phyloP scores from a whole-genome alignment of 2,113 vertebrate genomes.

The Sylvia atricapilla region DNA sequence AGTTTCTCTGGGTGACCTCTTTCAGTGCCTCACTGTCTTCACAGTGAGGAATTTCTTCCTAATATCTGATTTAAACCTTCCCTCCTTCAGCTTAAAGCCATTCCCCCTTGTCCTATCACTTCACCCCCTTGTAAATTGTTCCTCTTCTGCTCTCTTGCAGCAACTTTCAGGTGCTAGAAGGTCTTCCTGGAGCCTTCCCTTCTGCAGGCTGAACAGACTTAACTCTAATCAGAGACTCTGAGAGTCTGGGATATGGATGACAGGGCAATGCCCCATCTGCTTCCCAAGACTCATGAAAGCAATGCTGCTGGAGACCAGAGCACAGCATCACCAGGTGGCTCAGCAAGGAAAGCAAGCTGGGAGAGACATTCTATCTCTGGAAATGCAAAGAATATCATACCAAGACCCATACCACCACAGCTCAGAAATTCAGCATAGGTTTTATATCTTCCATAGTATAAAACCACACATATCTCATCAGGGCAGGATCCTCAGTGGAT shows the following conservation, averaged over 20 bases:
- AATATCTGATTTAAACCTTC: background rate
- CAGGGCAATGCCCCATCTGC: background rate
- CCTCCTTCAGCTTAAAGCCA: background rate
- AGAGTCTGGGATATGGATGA: background rate
- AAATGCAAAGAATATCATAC: background rate
- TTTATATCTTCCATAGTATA: background rate
- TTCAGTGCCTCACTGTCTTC: background rate
- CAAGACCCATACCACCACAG: background rate
- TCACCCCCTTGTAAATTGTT: background rate
- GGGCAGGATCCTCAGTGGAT: background rate
- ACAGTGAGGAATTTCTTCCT: background rate
- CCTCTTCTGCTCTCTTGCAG: background rate
- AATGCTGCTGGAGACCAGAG: background rate
- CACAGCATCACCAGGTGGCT: background rate
- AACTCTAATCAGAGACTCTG: background rate
- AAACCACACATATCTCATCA: background rate
- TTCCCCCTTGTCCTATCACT: background rate
- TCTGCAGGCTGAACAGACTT: background rate
- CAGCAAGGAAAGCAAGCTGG: background rate
- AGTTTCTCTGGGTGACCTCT: background rate
- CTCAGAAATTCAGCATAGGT: background rate
- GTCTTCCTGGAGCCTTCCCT: background rate
- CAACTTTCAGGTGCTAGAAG: background rate
- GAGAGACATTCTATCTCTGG: background rate
- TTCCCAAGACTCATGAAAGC: accelerated